phyloP scores from a whole-genome alignment of 2,797 vertebrate genomes.

The Mareca strepera region DNA sequence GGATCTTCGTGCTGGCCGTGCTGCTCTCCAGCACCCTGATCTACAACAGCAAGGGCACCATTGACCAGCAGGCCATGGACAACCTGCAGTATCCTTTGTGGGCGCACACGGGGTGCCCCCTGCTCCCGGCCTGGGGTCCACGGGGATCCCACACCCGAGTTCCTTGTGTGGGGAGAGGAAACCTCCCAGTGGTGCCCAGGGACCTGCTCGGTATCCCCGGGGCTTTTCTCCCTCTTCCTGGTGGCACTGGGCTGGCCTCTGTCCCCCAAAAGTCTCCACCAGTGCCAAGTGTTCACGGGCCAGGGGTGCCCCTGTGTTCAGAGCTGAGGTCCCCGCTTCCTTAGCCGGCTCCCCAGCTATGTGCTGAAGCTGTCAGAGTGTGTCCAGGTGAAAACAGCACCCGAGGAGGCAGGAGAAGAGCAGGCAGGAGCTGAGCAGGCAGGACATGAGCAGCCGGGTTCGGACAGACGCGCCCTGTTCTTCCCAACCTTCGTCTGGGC shows the following conservation, averaged over 20 bases:
- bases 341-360: constrained; percentile 51
- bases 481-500: constrained; percentile 79
- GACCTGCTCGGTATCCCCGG: too few species aligned
- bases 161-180: not conserved
- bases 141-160: too few species aligned
- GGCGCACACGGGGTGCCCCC: not conserved
- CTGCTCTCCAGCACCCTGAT: constrained; percentile 63
- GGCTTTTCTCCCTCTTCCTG: not conserved
- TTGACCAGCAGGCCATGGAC: constrained; percentile 54
- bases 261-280: not conserved
- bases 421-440: too few species aligned
- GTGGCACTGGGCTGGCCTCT: not conserved
- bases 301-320: not conserved
- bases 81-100: constrained; percentile 71
- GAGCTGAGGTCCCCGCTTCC: not conserved
- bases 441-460: not conserved
- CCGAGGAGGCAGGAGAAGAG: too few species aligned
- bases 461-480: constrained; percentile 37
- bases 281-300: not conserved
- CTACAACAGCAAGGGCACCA: constrained; percentile 63
- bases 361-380: constrained; percentile 63
- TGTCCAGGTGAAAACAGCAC: constrained; percentile 51
- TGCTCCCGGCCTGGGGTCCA: too few species aligned
- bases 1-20: constrained; percentile 56
- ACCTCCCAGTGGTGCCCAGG: not conserved